phyloP scores from a whole-genome alignment of 2,113 vertebrate species.

The Uropsilus gracilis region DNA sequence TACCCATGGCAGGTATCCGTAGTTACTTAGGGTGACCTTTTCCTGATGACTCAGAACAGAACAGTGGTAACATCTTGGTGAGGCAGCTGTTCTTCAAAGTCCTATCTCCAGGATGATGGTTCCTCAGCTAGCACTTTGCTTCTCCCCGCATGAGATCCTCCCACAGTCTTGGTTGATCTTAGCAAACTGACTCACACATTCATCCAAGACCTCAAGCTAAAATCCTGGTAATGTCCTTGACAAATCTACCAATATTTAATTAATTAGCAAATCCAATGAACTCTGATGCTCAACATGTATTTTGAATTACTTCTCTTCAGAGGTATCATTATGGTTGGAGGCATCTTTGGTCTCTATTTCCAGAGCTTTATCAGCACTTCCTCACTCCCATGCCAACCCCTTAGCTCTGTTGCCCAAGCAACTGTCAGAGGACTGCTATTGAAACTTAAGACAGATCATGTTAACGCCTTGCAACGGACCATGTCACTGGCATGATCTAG shows the following conservation, averaged over 20 bases:
- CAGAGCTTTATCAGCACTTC: background rate
- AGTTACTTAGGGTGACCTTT: background rate
- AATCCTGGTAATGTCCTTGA: background rate
- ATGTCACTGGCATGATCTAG: rapidly evolving
- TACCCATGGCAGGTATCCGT: background rate
- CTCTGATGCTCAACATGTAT: background rate
- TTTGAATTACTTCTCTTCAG: background rate
- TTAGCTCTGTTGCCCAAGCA: background rate
- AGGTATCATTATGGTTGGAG: background rate
- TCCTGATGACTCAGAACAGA: background rate
- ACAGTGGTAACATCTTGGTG: background rate
- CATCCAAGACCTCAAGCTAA: background rate
- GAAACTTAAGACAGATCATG: background rate
- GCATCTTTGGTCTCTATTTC: background rate
- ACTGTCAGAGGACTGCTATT: background rate
- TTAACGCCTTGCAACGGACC: background rate
- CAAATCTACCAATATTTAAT: background rate
- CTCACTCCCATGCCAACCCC: background rate
- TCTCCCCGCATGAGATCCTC: background rate
- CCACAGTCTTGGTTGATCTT: background rate
- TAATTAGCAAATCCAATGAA: background rate
- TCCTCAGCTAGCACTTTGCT: background rate
- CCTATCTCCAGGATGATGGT: background rate
- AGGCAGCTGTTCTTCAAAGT: background rate
- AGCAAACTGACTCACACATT: background rate